Evolutionary conservation across 2,888 invertebrate genomes (phyloP), one percentile per base, ranked within the genome.

Genomic region (Boloria selene): DNA sequence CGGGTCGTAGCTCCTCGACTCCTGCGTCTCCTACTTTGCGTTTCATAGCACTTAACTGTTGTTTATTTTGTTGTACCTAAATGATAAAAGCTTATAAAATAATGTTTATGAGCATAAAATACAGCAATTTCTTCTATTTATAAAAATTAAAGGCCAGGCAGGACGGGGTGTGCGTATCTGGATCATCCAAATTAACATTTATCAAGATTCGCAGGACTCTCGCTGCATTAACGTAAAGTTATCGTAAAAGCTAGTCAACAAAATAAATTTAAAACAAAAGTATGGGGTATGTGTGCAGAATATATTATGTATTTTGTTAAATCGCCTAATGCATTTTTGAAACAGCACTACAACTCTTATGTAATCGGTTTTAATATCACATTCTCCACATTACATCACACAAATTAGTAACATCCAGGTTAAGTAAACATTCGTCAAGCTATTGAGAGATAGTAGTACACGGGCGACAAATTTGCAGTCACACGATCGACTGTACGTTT

Each of bases 51-150:
- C 98, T 97, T 73, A 98, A 94, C 79, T 96, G 95, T 86, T 98
- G 98, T 82, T 98, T 98, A 87, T 98, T 98, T 75, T 96, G 96
- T 87, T 99, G 99, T 65, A 99, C 98, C 98, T 98, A 60, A 38
- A 64, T n/a, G 5, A 50, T 13, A 67, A 50, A 16, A 14, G 13
- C n/a, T 52, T 53, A 47, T 70, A 38, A 54, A 52, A 26, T 13
- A 42, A 17, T n/a, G 16, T 14, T 16, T 17, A 22, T 13, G 4
- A 22, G 10, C 2, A 16, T 49, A 18, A 54, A 58, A 44, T 7
- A 7, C 16, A 65, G 53, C 66, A 70, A 61, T 50, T 49, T 38
- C 5, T 26, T 60, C 51, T 67, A 53, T 60, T 42, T 62, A 51
- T n/a, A 61, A 49, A 14, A 66, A 59, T 63, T 26, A 63, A 54